Conservation (phyloP, 2,113 vertebrate genomes). For the Anarrhichthys ocellatus region DNA sequence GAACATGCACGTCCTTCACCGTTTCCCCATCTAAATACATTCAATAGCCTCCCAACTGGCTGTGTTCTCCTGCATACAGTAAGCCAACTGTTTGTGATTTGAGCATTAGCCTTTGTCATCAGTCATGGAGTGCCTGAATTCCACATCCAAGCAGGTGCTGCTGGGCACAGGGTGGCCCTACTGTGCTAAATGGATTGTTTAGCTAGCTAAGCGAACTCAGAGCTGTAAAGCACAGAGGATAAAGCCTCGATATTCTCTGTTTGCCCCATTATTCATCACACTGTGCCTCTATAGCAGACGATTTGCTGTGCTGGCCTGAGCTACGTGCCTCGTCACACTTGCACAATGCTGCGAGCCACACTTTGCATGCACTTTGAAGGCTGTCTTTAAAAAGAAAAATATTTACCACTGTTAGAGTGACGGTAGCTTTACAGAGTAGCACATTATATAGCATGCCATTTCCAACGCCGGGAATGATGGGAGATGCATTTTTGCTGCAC, state of each 20-base stretch:
- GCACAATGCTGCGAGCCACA: constrained; percentile 9
- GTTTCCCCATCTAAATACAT: constrained; percentile 20
- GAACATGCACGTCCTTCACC: constrained; percentile 6
- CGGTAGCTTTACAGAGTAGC: not conserved
- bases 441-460: not conserved
- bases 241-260: constrained; percentile 57
- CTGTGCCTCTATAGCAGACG: constrained; percentile 30
- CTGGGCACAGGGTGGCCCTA: constrained; percentile 39
- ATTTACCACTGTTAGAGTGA: not conserved
- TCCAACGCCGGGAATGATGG: not conserved
- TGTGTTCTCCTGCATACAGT: constrained; percentile 23
- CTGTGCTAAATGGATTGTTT: constrained; percentile 64
- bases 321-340: constrained; percentile 3
- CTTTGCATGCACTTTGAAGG: not conserved
- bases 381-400: not conserved
- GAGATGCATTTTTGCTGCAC: not conserved
- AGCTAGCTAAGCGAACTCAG: constrained; percentile 54
- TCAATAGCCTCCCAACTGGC: constrained; percentile 26
- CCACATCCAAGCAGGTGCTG: constrained; percentile 53
- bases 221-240: constrained; percentile 54
- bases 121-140: constrained; percentile 54
- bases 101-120: constrained; percentile 62
- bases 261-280: constrained; percentile 58
- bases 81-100: constrained; percentile 38
- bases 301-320: constrained; percentile 17